Base-by-base conservation (phyloP, 1,140 invertebrate species). In the Lepeophtheirus salmonis region DNA sequence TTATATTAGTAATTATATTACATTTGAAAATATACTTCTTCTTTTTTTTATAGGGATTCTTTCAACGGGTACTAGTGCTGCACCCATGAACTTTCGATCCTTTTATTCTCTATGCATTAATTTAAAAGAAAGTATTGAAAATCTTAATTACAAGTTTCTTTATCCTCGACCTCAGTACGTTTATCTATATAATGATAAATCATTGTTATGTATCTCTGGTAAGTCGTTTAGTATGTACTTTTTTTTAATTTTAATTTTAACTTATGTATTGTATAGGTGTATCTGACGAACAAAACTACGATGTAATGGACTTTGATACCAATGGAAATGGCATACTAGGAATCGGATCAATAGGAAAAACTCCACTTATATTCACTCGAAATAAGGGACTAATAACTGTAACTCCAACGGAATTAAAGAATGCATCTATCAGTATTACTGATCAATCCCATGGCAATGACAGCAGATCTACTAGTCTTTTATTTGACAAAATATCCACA, bases 241-340 rank as follows among this genome's bases (percentile, higher is more conserved):
- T n/a, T n/a, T n/a, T n/a, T n/a, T n/a, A n/a, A n/a, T n/a, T n/a
- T n/a, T n/a, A n/a, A n/a, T n/a, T n/a, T n/a, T n/a, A n/a, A n/a
- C n/a, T n/a, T n/a, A n/a, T n/a, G n/a, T n/a, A 6, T 41, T 41
- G 6, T 6, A 41, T n/a, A 41, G 30, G 30, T 41, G 30, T 41
- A 41, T 10, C 30, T 6, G 30, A 41, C 6, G 30, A 41, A 10
- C 30, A 41, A 41, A 41, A 6, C n/a, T n/a, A 41, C 6, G 30
- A 41, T n/a, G n/a, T 41, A 6, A 41, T 41, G 16, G 75, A 77
- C 59, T 73, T 72, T 60, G 60, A 67, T 6, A 64, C 68, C 0
- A 72, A 75, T 63, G 75, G 77, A 64, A 70, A 74, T 16, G n/a
- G 30, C 50, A 56, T 4, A 72, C 70, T 63, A 61, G 64, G 67